Base-by-base conservation (phyloP, 2,888 invertebrate species). In the Stratiomys singularior region DNA sequence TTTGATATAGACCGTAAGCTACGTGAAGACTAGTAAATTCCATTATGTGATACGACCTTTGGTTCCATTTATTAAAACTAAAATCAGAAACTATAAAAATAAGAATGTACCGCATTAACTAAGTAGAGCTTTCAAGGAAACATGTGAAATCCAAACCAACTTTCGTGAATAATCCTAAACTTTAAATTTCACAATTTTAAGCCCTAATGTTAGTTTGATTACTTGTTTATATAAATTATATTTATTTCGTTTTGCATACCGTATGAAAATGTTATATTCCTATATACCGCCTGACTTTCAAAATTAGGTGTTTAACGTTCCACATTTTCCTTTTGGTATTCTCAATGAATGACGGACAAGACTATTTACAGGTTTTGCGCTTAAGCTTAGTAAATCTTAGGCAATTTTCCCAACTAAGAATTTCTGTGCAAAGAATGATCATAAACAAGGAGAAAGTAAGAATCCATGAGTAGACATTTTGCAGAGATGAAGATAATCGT, bases 11-110 rank as follows among this genome's bases (percentile, higher is more conserved):
- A 76, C 37, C 76, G 52, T 76, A 64, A 23, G 30, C 46, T 76
- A 63, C 18, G 25, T 23, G 18, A 78, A 56, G 78, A 78, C 78
- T 78, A 78, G 78, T 71, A 60, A 78, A 69, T 78, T 78, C 69
- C 74, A 69, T 66, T 66, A 30, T 69, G 67, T 76, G 52, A 76
- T 78, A 28, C 58, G 69, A 78, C 76, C 78, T 78, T 78, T 78
- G 78, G 78, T 78, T 77, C 66, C 52, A 37, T 76, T 28, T 64
- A 21, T 44, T 60, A 58, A 71, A 64, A 72, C 52, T 23, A 28
- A 47, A 25, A 5, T 37, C 37, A 37, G 23, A 69, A 69, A 46
- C 44, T 4, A 52, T n/a, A 52, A 15, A 18, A 52, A 52, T 13
- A 52, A 18, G n/a, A n/a, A n/a, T n/a, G n/a, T n/a, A n/a, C n/a